A percentile compares a stretch with the other conserved stretches of the same genome.
phyloP scores from a whole-genome alignment of 2,888 invertebrate genomes.

The Pegoplata infirma region DNA sequence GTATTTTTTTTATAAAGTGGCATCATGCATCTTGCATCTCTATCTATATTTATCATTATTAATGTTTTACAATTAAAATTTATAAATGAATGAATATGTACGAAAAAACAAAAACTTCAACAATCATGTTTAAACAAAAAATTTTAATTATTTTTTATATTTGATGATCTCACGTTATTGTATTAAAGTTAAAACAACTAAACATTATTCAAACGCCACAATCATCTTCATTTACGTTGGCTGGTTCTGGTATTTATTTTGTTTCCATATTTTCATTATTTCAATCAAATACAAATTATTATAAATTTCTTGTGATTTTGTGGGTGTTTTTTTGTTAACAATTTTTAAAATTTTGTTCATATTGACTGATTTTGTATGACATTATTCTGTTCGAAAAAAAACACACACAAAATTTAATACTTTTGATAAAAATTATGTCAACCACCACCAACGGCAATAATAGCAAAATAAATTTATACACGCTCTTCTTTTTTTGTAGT shows the following conservation, averaged over 20 bases:
- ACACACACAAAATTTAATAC: background rate
- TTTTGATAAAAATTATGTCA: constrained; percentile 31
- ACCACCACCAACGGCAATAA: background rate
- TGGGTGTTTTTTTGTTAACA: constrained; percentile 44
- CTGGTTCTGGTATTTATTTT: constrained; percentile 4
- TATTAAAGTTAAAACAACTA: constrained; percentile 8
- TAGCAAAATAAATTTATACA: background rate
- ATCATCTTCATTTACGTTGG: constrained; percentile 39
- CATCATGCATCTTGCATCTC: background rate
- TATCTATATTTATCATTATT: background rate
- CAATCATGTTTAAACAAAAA: background rate
- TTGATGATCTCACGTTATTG: background rate
- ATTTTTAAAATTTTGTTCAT: constrained; percentile 14
- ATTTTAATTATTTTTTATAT: constrained; percentile 8
- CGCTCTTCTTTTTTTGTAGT: background rate
- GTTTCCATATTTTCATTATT: background rate
- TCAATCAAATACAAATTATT: constrained; percentile 27
- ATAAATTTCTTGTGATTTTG: constrained; percentile 34
- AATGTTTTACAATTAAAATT: background rate
- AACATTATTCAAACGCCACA: constrained; percentile 1
- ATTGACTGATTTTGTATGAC: constrained; percentile 20
- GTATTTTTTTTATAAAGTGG: no score
- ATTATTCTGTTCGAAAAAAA: background rate
- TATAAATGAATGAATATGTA: no score
- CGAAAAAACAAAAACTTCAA: no score